Conservation (phyloP, 2,888 invertebrate species). For the Tenodera sinensis region DNA sequence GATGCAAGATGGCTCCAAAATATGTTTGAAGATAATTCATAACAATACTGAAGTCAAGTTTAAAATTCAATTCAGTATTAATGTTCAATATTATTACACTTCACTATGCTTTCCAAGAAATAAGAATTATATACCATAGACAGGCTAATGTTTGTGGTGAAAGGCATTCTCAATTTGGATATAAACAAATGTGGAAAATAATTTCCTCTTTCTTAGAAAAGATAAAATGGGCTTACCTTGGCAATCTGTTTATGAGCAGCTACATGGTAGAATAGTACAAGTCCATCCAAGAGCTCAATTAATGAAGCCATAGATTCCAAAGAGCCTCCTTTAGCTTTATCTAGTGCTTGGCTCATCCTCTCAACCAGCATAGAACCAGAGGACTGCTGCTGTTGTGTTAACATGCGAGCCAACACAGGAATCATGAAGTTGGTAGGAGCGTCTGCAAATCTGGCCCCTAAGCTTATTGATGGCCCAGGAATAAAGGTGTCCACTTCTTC, state of each 20-base stretch:
- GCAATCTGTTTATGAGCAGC: slow-evolving; percentile 64
- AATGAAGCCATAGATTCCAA: slow-evolving; percentile 51
- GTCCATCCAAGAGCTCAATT: slow-evolving; percentile 61
- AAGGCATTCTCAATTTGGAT: not conserved
- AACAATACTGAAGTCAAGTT: not conserved
- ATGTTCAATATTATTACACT: too few species aligned
- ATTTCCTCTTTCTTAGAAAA: not conserved
- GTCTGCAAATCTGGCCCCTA: not conserved
- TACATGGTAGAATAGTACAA: slow-evolving; percentile 63
- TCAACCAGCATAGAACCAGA: slow-evolving; percentile 22
- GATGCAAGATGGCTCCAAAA: too few species aligned
- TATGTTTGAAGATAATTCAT: not conserved
- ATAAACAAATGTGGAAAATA: not conserved
- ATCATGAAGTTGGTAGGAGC: slow-evolving; percentile 19
- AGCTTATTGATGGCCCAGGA: not conserved
- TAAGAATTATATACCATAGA: not conserved
- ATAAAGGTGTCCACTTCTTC: not conserved
- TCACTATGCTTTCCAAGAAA: not conserved
- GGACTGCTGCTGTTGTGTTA: slow-evolving; percentile 21
- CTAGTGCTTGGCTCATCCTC: slow-evolving; percentile 7
- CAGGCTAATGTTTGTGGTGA: not conserved
- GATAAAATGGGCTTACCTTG: slow-evolving; percentile 37
- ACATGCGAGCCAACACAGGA: slow-evolving; percentile 26
- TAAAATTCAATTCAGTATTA: not conserved
- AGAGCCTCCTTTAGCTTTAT: slow-evolving; percentile 46